These are phyloP conservation scores for Bubalus kerabau DNA, from an alignment of 2,113 vertebrate species.

Conservation along the genomic window DNA sequence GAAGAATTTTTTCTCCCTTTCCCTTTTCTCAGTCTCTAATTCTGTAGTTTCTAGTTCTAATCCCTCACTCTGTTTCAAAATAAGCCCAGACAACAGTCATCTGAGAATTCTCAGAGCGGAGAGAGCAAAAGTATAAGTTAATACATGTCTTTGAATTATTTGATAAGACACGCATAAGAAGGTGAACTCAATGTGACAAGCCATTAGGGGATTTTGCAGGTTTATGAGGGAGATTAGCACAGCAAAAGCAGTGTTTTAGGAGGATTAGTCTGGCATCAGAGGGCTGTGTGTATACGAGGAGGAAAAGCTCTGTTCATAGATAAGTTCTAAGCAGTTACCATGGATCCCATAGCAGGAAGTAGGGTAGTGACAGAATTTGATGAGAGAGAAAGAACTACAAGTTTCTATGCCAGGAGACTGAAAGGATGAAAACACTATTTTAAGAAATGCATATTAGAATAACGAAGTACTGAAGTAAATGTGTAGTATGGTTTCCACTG, in stretches of 20 bases:
- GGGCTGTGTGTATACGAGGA: not conserved
- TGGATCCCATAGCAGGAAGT: not conserved
- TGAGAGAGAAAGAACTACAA: not conserved
- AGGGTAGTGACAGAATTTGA: not conserved
- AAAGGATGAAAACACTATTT: not conserved
- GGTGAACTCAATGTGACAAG: not conserved
- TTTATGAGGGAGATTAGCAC: conserved; percentile 17
- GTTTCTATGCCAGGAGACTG: not conserved
- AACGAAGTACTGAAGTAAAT: not conserved
- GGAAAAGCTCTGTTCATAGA: not conserved
- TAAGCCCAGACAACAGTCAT: not conserved
- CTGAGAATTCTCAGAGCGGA: not conserved
- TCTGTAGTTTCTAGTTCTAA: not conserved
- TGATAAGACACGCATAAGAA: not conserved
- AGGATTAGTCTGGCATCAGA: conserved; percentile 2
- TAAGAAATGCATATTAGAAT: not conserved
- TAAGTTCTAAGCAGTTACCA: not conserved
- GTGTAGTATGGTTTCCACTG: not conserved
- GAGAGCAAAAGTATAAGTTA: not conserved
- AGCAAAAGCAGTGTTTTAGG: not conserved
- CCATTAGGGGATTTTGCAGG: not conserved
- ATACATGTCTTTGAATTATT: not conserved
- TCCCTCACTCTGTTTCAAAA: not conserved
- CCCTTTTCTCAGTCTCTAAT: not conserved
- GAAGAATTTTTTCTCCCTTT: not conserved